phyloP scores from a whole-genome alignment of 2,888 invertebrate species.

The Cantharis rufa region DNA sequence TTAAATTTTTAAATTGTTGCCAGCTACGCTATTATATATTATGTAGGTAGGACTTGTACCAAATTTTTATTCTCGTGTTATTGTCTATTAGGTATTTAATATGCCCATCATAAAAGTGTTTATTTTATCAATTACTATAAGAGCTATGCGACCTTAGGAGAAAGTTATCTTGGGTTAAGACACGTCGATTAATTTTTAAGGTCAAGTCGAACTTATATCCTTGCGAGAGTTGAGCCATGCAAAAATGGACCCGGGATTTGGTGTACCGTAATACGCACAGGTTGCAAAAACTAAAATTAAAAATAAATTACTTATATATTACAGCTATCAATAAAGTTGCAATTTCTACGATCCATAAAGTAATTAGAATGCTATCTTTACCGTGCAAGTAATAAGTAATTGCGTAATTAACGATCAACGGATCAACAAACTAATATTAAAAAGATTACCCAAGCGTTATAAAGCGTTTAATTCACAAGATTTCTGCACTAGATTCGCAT shows the following conservation, averaged over 20 bases:
- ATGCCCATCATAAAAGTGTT: background rate
- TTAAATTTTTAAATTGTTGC: no score
- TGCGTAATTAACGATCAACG: background rate
- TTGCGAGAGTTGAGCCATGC: background rate
- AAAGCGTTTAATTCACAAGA: background rate
- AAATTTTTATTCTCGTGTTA: no score
- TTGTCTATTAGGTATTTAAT: background rate
- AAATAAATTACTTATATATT: background rate
- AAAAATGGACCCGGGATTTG: background rate
- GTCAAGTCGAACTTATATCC: background rate
- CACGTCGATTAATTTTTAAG: background rate
- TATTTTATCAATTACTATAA: background rate
- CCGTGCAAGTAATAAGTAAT: background rate
- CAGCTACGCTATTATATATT: no score
- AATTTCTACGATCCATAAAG: background rate
- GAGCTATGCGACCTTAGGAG: constrained; percentile 1
- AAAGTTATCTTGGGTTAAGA: background rate
- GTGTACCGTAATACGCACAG: no score
- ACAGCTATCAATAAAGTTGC: background rate
- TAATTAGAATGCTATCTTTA: background rate
- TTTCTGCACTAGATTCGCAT: constrained; percentile 2
- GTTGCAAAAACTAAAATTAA: constrained; percentile 1
- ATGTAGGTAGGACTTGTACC: no score
- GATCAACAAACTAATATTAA: background rate
- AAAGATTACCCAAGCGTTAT: background rate